phyloP scores from a whole-genome alignment of 30 jellyfish, hydroid and myxozoan genomes.

The Chironex yamaguchii region DNA sequence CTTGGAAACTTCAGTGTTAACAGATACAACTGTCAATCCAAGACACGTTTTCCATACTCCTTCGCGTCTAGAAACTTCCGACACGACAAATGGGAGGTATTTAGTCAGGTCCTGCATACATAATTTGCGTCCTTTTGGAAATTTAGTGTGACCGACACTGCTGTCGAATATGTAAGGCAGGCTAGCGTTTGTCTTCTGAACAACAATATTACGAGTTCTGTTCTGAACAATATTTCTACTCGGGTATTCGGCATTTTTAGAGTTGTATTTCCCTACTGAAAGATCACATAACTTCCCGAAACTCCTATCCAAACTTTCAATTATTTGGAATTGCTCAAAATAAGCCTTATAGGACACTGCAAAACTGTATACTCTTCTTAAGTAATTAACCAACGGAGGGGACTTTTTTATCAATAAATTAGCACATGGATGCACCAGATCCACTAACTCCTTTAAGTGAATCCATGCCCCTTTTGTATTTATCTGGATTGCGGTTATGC shows the following conservation, averaged over 20 bases:
- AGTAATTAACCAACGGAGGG: slow-evolving; percentile 57
- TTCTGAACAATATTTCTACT: not conserved
- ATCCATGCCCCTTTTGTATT: slow-evolving; percentile 88
- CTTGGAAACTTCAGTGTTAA: slow-evolving; percentile 58
- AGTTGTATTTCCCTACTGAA: not conserved
- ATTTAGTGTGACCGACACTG: slow-evolving; percentile 23
- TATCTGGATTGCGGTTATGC: slow-evolving; percentile 74
- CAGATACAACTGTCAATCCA: slow-evolving; percentile 75
- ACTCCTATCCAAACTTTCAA: slow-evolving; percentile 26
- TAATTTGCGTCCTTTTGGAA: slow-evolving; percentile 41
- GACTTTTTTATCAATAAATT: slow-evolving; percentile 34
- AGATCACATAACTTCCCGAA: slow-evolving; percentile 22
- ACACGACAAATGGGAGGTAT: slow-evolving; percentile 78
- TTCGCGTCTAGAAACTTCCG: slow-evolving; percentile 77
- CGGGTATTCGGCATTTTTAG: not conserved
- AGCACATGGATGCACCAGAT: slow-evolving; percentile 68
- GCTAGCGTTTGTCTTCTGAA: not conserved
- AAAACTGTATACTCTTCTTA: slow-evolving; percentile 57
- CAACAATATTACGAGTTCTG: not conserved
- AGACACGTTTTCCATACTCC: slow-evolving; percentile 73
- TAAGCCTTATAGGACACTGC: slow-evolving; percentile 3
- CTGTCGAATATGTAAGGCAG: slow-evolving; percentile 7
- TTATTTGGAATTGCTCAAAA: slow-evolving; percentile 33
- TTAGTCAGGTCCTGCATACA: slow-evolving; percentile 52
- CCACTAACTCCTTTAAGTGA: slow-evolving; percentile 67